phyloP scores from a whole-genome alignment of 2,113 vertebrate species.

The Struthidea cinerea region DNA sequence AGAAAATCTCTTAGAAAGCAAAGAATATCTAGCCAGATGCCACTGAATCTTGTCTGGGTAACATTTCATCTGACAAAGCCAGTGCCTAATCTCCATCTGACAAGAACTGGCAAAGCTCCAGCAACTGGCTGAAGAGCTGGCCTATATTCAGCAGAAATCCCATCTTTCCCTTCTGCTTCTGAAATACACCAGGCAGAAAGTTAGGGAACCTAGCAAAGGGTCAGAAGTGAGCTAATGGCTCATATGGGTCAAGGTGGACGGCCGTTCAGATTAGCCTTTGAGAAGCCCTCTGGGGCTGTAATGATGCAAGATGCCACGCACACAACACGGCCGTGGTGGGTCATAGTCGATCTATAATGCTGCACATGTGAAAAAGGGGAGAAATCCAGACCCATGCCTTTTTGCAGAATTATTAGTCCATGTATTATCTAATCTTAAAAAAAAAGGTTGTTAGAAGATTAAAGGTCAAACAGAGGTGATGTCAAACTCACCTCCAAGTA shows the following conservation, averaged over 20 bases:
- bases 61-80: background rate
- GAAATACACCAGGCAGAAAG: background rate
- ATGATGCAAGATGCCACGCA: rapidly evolving
- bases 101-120: background rate
- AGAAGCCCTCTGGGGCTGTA: background rate
- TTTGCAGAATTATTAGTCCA: background rate
- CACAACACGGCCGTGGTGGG: rapidly evolving
- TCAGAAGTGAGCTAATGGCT: background rate
- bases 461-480: background rate
- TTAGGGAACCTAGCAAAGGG: background rate
- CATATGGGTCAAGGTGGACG: background rate
- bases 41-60: background rate
- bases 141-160: background rate
- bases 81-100: background rate
- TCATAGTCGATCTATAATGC: background rate
- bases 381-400: background rate
- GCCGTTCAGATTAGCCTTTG: background rate
- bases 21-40: background rate
- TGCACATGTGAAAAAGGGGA: background rate
- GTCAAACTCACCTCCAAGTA: background rate
- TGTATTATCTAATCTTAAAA: background rate
- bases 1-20: slow-evolving; percentile 16
- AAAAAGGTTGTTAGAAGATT: background rate
- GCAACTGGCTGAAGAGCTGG: background rate
- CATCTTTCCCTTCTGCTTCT: background rate